Conservation (phyloP, 2,113 vertebrate genomes). For the Casuarius casuarius region DNA sequence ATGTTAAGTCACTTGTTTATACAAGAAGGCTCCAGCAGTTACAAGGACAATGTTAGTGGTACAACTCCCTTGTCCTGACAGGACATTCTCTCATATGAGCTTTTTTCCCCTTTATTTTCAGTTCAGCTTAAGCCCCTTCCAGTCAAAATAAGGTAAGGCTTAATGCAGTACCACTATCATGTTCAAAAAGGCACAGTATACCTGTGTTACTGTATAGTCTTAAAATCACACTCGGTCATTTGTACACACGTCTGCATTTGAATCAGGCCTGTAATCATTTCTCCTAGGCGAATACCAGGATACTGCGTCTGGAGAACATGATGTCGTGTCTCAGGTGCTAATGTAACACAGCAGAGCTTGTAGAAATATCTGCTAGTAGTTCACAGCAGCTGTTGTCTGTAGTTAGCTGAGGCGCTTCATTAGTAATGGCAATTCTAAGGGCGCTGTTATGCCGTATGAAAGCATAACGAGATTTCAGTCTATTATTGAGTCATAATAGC, state of each 20-base stretch:
- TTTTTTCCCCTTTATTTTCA: neutral
- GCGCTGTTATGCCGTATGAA: slow-evolving; percentile 37
- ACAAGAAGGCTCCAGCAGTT: neutral
- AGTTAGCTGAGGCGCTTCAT: slow-evolving; percentile 25
- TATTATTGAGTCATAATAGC: slow-evolving; percentile 57
- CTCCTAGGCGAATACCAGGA: neutral
- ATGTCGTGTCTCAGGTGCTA: neutral
- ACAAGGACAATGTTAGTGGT: neutral
- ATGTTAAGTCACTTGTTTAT: neutral
- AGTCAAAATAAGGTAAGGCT: neutral
- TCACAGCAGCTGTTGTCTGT: slow-evolving; percentile 10
- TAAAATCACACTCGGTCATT: neutral
- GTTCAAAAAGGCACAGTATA: neutral
- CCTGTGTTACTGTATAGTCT: neutral
- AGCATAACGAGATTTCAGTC: slow-evolving; percentile 51
- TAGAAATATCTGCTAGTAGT: neutral
- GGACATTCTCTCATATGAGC: fast-evolving
- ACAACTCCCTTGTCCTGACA: neutral
- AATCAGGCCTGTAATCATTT: neutral
- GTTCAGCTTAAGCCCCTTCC: neutral
- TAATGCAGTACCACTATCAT: neutral
- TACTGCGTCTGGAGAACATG: neutral
- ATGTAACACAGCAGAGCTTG: neutral
- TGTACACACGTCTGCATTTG: neutral
- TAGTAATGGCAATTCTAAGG: slow-evolving; percentile 40